Conservation (phyloP, 2,888 invertebrate species). For the Lepas anatifera region DNA sequence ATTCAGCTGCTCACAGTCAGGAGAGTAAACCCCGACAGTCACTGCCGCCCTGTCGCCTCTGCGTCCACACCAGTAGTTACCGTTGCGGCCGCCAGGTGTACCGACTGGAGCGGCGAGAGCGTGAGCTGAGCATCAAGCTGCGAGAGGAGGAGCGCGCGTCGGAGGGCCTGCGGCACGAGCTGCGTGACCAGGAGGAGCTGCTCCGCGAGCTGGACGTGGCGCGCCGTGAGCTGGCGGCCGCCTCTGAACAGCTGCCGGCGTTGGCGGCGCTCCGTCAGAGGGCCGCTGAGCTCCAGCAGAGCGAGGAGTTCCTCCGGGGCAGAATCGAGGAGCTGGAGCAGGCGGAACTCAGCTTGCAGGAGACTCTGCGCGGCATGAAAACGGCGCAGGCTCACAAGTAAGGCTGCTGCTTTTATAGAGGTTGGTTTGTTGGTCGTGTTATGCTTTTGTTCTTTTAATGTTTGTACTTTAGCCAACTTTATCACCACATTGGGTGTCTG, state of each 20-base stretch:
- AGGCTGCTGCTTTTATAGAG: too few species aligned
- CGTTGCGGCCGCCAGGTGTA: neutral
- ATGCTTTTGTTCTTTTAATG: too few species aligned
- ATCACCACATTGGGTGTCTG: too few species aligned
- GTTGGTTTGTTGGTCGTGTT: too few species aligned
- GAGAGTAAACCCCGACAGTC: too few species aligned
- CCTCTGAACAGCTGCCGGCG: neutral
- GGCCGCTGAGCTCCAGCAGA: neutral
- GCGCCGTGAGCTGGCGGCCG: constrained; percentile 12
- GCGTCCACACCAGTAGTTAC: too few species aligned
- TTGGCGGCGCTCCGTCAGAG: neutral
- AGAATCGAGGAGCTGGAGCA: constrained; percentile 21
- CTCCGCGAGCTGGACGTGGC: constrained; percentile 29
- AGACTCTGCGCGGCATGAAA: constrained; percentile 15
- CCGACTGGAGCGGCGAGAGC: constrained; percentile 6
- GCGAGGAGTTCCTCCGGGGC: constrained; percentile 6
- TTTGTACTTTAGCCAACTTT: too few species aligned
- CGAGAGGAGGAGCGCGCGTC: constrained; percentile 6
- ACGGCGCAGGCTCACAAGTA: constrained; percentile 2
- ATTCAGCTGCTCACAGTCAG: too few species aligned
- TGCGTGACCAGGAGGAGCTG: constrained; percentile 26
- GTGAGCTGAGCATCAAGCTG: constrained; percentile 6
- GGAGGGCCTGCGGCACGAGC: constrained; percentile 15
- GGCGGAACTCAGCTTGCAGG: constrained; percentile 18
- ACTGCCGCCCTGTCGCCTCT: too few species aligned